Evolutionary conservation across 1,140 invertebrate genomes (phyloP), one percentile per base, ranked within the genome.

Genomic region (Aphelinus certus): DNA sequence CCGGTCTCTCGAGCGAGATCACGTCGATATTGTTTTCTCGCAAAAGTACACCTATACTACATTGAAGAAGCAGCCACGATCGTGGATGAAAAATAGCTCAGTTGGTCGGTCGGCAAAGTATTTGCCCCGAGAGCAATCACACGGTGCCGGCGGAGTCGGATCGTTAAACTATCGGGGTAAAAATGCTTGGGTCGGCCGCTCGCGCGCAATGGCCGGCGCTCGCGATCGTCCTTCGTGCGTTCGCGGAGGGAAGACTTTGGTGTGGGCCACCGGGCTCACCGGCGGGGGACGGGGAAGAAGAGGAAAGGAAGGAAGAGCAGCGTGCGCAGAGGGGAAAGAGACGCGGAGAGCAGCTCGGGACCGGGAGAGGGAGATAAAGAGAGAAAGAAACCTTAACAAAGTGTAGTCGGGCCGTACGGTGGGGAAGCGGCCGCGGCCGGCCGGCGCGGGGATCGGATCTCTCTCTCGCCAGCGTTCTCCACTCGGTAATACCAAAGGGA

Each of bases 321-420:
- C 2, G 10, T 26, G 26, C 26, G 26, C 26, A 26, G 43, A 47
- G 9, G 9, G 10, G 56, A n/a, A 48, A 60, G 51, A 42, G 45
- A 10, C 4, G 10, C 26, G 26, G 26, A 26, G 26, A 26, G 26
- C 26, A 26, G 26, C 26, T 26, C 26, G 26, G 26, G 61, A 63
- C 6, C 6, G 10, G 26, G 5, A 73, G 51, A 72, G 46, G 60
- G 53, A 72, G 61, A 64, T 45, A 57, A 46, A 72, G 43, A 65
- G 45, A 56, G 60, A 73, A 62, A 67, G 71, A 67, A 55, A 62
- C 55, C 57, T 51, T 65, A 73, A 73, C 62, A 67, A 73, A 73
- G 71, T 73, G 49, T 67, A 67, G 64, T 67, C 60, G 48, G 47
- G 9, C n/a, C 49, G 62, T 42, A 7, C 53, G 43, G 56, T 51